phyloP scores from a whole-genome alignment of 2,888 invertebrate genomes.

The Dascillus cervinus region DNA sequence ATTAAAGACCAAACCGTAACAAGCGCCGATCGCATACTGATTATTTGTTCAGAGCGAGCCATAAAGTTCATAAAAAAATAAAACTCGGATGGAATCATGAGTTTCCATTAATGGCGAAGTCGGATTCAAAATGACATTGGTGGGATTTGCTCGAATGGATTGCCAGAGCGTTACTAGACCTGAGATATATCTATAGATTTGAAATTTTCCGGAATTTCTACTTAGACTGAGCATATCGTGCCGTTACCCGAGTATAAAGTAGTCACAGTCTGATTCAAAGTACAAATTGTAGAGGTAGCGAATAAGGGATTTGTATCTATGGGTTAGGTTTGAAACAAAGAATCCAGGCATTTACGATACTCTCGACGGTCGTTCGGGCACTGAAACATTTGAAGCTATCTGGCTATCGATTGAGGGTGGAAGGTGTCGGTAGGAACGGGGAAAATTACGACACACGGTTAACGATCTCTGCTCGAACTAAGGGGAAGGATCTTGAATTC shows the following conservation, averaged over 20 bases:
- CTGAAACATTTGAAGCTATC: slow-evolving; percentile 38
- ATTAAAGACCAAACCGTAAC: no score
- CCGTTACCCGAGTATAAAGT: slow-evolving; percentile 1
- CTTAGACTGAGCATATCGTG: slow-evolving; percentile 13
- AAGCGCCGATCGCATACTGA: no score
- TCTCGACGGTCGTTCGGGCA: slow-evolving; percentile 35
- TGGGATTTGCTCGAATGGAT: slow-evolving; percentile 16
- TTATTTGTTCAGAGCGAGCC: no score
- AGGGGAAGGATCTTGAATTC: slow-evolving; percentile 16
- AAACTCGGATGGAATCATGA: slow-evolving; percentile 13
- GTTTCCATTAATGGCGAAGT: no score
- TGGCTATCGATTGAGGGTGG: slow-evolving; percentile 33
- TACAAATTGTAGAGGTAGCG: slow-evolving; percentile 32
- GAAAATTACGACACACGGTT: slow-evolving; percentile 19
- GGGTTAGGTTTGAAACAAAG: slow-evolving; percentile 35
- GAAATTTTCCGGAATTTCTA: slow-evolving; percentile 8
- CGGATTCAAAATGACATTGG: slow-evolving; percentile 12
- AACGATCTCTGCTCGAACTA: slow-evolving; percentile 18
- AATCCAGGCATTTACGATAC: slow-evolving; percentile 38
- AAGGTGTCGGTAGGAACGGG: slow-evolving; percentile 20
- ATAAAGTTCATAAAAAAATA: no score
- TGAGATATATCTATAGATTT: slow-evolving; percentile 10
- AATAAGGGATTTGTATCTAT: slow-evolving; percentile 36
- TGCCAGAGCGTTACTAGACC: slow-evolving; percentile 14
- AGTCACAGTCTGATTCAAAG: slow-evolving; percentile 13